Evolutionary conservation across 2,888 invertebrate species (phyloP).

Genomic region (Bombylius discolor): DNA sequence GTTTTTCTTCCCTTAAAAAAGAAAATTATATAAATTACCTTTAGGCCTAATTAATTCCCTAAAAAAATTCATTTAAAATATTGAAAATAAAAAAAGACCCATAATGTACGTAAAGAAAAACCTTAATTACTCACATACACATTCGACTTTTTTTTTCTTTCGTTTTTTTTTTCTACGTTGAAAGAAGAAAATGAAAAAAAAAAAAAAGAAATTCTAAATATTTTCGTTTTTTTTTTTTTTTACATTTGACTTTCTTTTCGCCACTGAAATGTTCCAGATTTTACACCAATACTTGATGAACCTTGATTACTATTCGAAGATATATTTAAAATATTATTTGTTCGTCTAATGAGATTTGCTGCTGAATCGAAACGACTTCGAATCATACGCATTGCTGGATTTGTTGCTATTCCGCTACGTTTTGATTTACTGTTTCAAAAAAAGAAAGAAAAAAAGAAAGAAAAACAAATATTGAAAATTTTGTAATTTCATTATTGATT

Average conservation of each 20-base stretch:
- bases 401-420: slow-evolving; percentile 74
- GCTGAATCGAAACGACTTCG: slow-evolving; percentile 38
- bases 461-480: background rate
- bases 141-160: too few relatives aligned
- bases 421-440: slow-evolving; percentile 43
- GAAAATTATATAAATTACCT: too few relatives aligned
- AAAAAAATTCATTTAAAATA: too few relatives aligned
- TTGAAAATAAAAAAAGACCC: too few relatives aligned
- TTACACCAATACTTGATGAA: slow-evolving; percentile 38
- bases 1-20: too few relatives aligned
- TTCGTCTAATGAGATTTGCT: slow-evolving; percentile 35
- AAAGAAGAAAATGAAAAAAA: background rate
- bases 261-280: slow-evolving; percentile 39
- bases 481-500: too few relatives aligned
- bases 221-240: slow-evolving; percentile 6
- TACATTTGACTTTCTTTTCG: slow-evolving; percentile 38
- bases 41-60: too few relatives aligned
- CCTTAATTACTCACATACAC: too few relatives aligned
- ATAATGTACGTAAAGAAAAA: too few relatives aligned
- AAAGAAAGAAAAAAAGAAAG: background rate
- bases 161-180: background rate
- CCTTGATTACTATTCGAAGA: slow-evolving; percentile 36
- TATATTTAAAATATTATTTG: slow-evolving; percentile 32
- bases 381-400: slow-evolving; percentile 72
- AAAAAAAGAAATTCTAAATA: background rate